Evolutionary conservation across 2,113 vertebrate genomes (phyloP), one percentile per base, ranked within the genome.

Genomic region (Heptranchias perlo): DNA sequence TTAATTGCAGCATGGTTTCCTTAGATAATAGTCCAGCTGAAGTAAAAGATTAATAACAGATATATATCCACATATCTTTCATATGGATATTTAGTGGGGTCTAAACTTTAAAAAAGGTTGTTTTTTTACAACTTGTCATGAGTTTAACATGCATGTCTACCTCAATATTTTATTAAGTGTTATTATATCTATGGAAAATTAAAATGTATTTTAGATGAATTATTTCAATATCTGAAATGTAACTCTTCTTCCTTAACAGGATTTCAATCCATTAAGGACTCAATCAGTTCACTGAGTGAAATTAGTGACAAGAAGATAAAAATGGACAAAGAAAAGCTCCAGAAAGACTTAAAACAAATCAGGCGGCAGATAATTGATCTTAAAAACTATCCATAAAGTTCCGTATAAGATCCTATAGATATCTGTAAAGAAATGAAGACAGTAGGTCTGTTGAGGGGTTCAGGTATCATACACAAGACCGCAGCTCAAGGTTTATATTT

Each of bases 251-350:
- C 69, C 78, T 82, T 96, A 52, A 96, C 97, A 99, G 98, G 98
- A 96, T 98, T 99, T 97, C 97, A 97, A 84, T 98, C 97, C 0
- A 96, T 98, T 96, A 97, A 97, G 0, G 98, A 98, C 28, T 98
- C 98, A 96, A 98, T 99, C 76, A 97, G 97, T 82, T 97, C 98
- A 96, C 97, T 99, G 96, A 98, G 97, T 97, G 97, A 98, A 97
- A 99, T 98, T 97, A 96, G 97, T 86, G 98, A 98, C 96, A 97
- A 98, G 96, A 98, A 98, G 96, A 97, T 98, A 97, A 98, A 97
- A 95, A 97, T 98, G 61, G 97, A 98, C 96, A 98, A 98, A 96
- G 97, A 97, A 96, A 98, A 98, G 97, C 97, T 98, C 96, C 97
- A 98, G 73, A 98, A 97, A 97, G 97, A 98, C 86, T 96, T 98